phyloP scores from a whole-genome alignment of 1,140 invertebrate species.

The Achatina immaculata region DNA sequence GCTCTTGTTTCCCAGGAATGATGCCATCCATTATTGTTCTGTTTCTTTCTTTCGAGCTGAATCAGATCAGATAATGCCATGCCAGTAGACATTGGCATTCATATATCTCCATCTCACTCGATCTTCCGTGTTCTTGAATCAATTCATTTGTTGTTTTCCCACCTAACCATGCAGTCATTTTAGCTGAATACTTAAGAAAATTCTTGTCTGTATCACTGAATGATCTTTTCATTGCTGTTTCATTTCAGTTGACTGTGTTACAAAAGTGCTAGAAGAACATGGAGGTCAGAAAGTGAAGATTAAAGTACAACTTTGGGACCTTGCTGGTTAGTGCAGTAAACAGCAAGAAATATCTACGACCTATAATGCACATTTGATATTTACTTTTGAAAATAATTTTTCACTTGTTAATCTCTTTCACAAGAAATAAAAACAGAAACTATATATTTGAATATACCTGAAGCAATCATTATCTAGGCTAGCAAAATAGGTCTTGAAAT shows the following conservation, averaged over 20 bases:
- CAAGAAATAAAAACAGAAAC: background rate
- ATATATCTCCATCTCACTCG: too few relatives aligned
- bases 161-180: background rate
- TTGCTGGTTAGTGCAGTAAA: constrained; percentile 10
- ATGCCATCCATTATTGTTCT: too few relatives aligned
- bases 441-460: background rate
- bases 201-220: background rate
- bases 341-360: too few relatives aligned
- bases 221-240: background rate
- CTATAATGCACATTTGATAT: background rate
- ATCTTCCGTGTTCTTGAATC: too few relatives aligned
- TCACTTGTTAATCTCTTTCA: background rate
- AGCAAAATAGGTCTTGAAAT: too few relatives aligned
- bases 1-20: too few relatives aligned
- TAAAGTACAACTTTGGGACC: constrained; percentile 28
- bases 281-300: background rate
- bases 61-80: too few relatives aligned
- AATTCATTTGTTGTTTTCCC: too few relatives aligned
- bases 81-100: too few relatives aligned
- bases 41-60: too few relatives aligned
- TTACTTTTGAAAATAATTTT: background rate
- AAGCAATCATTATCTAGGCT: background rate
- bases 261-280: background rate
- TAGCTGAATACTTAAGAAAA: background rate
- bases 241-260: constrained; percentile 6